Evolutionary conservation across 2,888 invertebrate genomes (phyloP).

Genomic region (Andrena trimmerana): DNA sequence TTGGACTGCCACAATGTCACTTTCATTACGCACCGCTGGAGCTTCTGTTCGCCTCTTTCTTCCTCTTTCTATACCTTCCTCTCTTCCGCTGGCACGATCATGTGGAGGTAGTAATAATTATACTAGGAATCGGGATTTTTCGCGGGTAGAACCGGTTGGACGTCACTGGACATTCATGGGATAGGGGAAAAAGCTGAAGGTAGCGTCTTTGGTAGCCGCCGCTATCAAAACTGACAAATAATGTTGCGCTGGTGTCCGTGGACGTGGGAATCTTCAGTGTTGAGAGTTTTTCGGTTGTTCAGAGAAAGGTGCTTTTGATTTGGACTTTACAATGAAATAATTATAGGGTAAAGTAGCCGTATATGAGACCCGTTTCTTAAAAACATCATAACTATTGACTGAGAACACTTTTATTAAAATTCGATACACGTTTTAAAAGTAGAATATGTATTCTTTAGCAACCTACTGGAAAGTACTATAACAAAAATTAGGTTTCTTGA

Average conservation of each 20-base stretch:
- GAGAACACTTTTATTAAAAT: too few relatives aligned
- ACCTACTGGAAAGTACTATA: too few relatives aligned
- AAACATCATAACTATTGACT: too few relatives aligned
- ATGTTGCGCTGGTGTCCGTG: neutral
- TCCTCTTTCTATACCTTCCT: constrained; percentile 11
- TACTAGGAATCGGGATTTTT: constrained; percentile 58
- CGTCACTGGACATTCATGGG: constrained; percentile 26
- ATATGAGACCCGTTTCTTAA: too few relatives aligned
- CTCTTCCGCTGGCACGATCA: constrained; percentile 20
- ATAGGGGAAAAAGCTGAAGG: constrained; percentile 15
- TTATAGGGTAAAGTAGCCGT: too few relatives aligned
- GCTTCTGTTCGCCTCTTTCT: neutral
- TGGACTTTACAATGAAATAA: too few relatives aligned
- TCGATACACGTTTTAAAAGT: too few relatives aligned
- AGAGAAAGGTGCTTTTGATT: too few relatives aligned
- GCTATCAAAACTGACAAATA: constrained; percentile 51
- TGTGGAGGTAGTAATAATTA: constrained; percentile 61
- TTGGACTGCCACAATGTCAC: constrained; percentile 32
- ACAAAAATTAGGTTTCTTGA: too few relatives aligned
- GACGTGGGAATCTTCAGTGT: neutral
- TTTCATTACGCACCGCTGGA: constrained; percentile 51
- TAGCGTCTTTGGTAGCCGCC: constrained; percentile 39
- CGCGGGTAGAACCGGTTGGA: constrained; percentile 60
- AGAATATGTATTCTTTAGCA: too few relatives aligned
- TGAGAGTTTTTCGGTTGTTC: too few relatives aligned